Conservation (phyloP, 2,888 invertebrate species). For the Hesperia comma region DNA sequence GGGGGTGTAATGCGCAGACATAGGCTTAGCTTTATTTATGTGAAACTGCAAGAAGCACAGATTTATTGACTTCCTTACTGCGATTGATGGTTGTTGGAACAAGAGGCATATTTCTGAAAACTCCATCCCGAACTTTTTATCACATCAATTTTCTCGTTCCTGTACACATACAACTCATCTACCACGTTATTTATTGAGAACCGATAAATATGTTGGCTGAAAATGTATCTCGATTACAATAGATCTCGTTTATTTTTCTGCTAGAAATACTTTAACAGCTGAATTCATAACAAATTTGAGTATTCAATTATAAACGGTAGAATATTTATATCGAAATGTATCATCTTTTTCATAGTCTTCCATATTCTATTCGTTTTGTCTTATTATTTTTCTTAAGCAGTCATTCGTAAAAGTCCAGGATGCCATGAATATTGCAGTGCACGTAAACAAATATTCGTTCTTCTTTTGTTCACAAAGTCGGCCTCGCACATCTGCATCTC, state of each 20-base stretch:
- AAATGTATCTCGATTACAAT: conserved; percentile 50
- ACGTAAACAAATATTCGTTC: conserved; percentile 34
- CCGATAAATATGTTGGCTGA: conserved; percentile 63
- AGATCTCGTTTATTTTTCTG: conserved; percentile 58
- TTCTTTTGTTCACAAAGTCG: conserved; percentile 28
- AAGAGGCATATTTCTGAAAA: conserved; percentile 58
- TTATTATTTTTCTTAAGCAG: conserved; percentile 28
- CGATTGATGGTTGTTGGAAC: conserved; percentile 62
- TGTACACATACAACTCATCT: conserved; percentile 54
- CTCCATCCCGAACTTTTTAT: conserved; percentile 56
- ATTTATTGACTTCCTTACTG: conserved; percentile 74
- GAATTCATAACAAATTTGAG: conserved; percentile 31
- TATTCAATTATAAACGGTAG: conserved; percentile 21
- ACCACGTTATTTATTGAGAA: conserved; percentile 58
- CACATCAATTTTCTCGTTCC: conserved; percentile 44
- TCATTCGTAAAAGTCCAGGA: conserved; percentile 32
- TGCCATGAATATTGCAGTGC: conserved; percentile 33
- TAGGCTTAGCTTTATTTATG: conserved; percentile 67
- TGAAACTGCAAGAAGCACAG: conserved; percentile 61
- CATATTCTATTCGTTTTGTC: conserved; percentile 30
- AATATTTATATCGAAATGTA: conserved; percentile 27
- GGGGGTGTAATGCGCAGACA: conserved; percentile 58
- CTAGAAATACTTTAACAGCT: conserved; percentile 49
- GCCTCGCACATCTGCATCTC: conserved; percentile 23
- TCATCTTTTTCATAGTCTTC: conserved; percentile 16